Evolutionary conservation across 2,888 invertebrate genomes (phyloP).

Genomic region (Schrankia costaestrigalis): DNA sequence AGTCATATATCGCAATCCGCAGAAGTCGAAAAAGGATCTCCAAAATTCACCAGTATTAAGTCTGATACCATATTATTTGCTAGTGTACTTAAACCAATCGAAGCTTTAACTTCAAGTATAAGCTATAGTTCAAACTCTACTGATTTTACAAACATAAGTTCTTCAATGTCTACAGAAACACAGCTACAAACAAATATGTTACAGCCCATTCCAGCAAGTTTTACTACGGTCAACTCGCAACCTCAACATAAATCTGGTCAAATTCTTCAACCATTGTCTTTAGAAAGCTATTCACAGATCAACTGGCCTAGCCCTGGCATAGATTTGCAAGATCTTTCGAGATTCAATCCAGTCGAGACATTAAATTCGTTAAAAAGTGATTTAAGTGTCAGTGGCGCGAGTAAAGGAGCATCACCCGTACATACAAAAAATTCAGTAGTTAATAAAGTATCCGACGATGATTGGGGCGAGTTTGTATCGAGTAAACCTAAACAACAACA

Average conservation of each 20-base stretch:
- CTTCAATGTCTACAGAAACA: constrained; percentile 20
- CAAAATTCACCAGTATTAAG: constrained; percentile 39
- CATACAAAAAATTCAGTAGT: constrained; percentile 42
- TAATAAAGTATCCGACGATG: constrained; percentile 67
- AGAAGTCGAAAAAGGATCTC: constrained; percentile 38
- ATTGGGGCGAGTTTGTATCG: constrained; percentile 83
- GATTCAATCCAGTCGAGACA: constrained; percentile 74
- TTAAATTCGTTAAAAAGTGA: constrained; percentile 68
- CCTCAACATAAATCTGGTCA: constrained; percentile 58
- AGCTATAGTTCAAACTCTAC: constrained; percentile 27
- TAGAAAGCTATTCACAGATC: constrained; percentile 78
- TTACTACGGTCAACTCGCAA: constrained; percentile 30
- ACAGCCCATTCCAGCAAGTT: constrained; percentile 47
- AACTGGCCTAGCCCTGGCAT: constrained; percentile 84
- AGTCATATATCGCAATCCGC: constrained; percentile 32
- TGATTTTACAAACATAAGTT: constrained; percentile 26
- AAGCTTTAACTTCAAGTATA: constrained; percentile 35
- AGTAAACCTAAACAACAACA: constrained; percentile 62
- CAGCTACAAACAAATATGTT: constrained; percentile 38
- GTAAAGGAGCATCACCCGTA: constrained; percentile 59
- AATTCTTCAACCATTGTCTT: constrained; percentile 71
- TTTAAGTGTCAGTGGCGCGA: constrained; percentile 47
- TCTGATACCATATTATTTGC: constrained; percentile 51
- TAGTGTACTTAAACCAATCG: constrained; percentile 33
- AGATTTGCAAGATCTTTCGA: constrained; percentile 71